These are phyloP conservation scores for Hemibagrus guttatus DNA, from an alignment of 2,797 vertebrate species.

Conservation along the genomic window DNA sequence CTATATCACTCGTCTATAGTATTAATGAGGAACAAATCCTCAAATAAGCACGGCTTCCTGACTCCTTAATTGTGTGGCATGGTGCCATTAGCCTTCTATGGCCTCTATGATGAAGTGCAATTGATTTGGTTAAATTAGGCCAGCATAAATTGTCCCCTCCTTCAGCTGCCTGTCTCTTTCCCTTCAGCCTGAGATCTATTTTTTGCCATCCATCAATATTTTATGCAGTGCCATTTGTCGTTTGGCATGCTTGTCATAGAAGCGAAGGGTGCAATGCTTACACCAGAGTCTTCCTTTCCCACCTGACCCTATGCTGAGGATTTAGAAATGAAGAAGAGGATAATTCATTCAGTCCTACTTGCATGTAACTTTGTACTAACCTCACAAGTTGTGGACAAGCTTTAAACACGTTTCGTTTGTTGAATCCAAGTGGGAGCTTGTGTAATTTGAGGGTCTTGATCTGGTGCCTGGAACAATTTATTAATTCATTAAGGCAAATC, in stretches of 20 bases:
- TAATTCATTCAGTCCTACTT: background rate
- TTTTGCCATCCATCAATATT: conserved; percentile 75
- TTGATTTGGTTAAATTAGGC: conserved; percentile 72
- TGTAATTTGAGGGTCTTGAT: background rate
- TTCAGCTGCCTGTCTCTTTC: conserved; percentile 58
- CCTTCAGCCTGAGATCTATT: conserved; percentile 71
- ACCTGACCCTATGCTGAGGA: conserved; percentile 50
- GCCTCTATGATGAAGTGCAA: conserved; percentile 61
- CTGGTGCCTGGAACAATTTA: background rate
- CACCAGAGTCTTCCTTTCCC: conserved; percentile 55
- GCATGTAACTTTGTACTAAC: background rate
- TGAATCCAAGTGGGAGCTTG: background rate
- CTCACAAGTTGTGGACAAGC: background rate
- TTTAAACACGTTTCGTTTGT: background rate
- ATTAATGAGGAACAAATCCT: conserved; percentile 24
- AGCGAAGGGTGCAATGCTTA: conserved; percentile 55
- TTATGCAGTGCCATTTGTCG: conserved; percentile 74
- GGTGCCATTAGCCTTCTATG: conserved; percentile 61
- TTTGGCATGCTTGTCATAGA: conserved; percentile 67
- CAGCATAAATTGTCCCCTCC: conserved; percentile 64
- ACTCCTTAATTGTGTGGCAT: conserved; percentile 70
- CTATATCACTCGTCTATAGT: conserved; percentile 62
- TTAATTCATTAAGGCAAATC: background rate
- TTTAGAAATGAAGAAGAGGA: background rate
- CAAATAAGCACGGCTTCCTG: conserved; percentile 66